Base-by-base conservation (phyloP, 2,888 invertebrate genomes). In the Agrotis clavis region DNA sequence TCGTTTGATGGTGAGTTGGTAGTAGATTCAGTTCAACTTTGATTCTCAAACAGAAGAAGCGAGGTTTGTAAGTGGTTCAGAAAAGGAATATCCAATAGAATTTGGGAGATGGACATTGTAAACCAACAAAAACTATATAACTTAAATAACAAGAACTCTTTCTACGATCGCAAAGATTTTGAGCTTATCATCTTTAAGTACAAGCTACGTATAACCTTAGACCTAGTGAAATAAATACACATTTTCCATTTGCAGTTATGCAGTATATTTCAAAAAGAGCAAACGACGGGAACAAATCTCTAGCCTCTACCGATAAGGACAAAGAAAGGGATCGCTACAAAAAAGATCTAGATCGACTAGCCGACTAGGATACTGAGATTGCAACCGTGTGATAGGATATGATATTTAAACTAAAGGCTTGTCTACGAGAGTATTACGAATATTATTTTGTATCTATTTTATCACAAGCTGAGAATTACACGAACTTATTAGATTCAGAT, bases 321-420 rank as follows among this genome's bases (percentile, higher is more conserved):
- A 82, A 62, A 78, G 64, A 77, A 59, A 77, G 57, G 66, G 82
- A 78, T 74, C 74, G 50, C 21, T 65, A 56, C 57, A 78, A 78
- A 80, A 82, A 78, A 68, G 53, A 65, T 69, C 54, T 61, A 82
- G 67, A 80, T 82, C 57, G 19, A 50, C 19, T 50, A 53, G 54
- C 69, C 30, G 74, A 54, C 67, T 78, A 65, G 57, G 67, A 45
- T 66, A 14, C 57, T 9, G 61, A 80, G 80, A 80, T 80, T 73
- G 79, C 41, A 78, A 19, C 60, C 82, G 64, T 78, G 45, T 57
- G 82, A 82, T 80, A 80, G 82, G 82, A 78, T 80, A 77, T 78
- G 54, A n/a, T 64, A 69, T 69, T 82, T 67, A 73, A 78, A 67
- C 63, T 73, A 53, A 74, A 82, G 82, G 47, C 5, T 18, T 50